Percentiles rank a stretch among this genome's conserved stretches.
phyloP scores from a whole-genome alignment of 2,797 vertebrate genomes.

The Euthynnus affinis region DNA sequence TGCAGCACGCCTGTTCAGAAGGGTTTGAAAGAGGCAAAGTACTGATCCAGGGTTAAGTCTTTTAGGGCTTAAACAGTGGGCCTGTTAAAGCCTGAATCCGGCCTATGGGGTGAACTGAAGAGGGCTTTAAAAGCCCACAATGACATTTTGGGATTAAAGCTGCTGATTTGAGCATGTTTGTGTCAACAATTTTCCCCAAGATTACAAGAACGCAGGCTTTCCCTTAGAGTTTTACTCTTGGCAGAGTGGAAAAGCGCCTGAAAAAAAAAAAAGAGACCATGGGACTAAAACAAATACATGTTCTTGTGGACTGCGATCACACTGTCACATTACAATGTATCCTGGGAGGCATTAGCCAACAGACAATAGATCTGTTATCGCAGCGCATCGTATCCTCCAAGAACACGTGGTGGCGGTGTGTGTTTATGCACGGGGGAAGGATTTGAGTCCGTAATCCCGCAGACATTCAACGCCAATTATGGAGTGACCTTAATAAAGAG shows the following conservation, averaged over 20 bases:
- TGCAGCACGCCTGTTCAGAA: background rate
- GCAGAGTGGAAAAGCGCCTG: conserved; percentile 16
- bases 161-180: background rate
- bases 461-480: conserved; percentile 64
- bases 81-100: background rate
- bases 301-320: background rate
- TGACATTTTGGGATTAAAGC: conserved; percentile 37
- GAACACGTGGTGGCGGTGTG: background rate
- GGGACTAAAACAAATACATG: conserved; percentile 14
- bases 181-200: background rate
- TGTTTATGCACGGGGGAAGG: background rate
- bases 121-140: conserved; percentile 5
- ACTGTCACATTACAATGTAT: conserved; percentile 1
- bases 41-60: background rate
- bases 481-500: conserved; percentile 63
- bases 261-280: conserved; percentile 5
- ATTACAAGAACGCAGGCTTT: background rate
- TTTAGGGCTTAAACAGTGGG: background rate
- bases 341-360: conserved; percentile 34
- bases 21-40: background rate
- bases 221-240: conserved; percentile 11
- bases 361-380: conserved; percentile 29
- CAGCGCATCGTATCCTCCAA: conserved; percentile 18
- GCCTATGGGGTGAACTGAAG: background rate
- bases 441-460: conserved; percentile 52